phyloP scores from a whole-genome alignment of 2,797 vertebrate genomes.

The Tolypeutes matacus region DNA sequence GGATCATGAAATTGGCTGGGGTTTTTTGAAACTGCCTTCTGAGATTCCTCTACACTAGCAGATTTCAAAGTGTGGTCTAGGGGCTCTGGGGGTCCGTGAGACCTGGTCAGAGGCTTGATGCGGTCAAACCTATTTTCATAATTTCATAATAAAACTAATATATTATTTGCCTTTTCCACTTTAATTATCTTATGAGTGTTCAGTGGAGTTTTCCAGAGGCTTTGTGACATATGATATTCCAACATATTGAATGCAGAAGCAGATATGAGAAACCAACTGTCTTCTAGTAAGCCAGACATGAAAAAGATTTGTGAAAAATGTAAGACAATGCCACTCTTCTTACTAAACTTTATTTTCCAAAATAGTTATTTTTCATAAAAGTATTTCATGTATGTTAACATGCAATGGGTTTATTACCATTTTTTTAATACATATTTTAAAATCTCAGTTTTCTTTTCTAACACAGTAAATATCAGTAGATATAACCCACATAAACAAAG shows the following conservation, averaged over 20 bases:
- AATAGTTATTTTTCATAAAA: constrained; percentile 24
- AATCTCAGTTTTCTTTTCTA: neutral
- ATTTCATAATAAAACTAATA: neutral
- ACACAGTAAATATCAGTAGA: neutral
- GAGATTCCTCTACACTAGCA: neutral
- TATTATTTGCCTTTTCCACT: neutral
- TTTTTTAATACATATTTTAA: neutral
- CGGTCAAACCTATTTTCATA: neutral
- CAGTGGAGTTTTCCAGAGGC: constrained; percentile 45
- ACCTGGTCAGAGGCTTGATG: neutral
- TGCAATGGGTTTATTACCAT: neutral
- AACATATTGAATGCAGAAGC: constrained; percentile 36
- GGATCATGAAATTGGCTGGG: neutral
- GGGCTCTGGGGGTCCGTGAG: neutral
- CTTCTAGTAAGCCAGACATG: constrained; percentile 31
- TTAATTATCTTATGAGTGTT: neutral
- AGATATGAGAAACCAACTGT: neutral
- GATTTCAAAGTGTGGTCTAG: neutral
- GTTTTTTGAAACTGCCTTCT: constrained; percentile 10
- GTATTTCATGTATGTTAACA: neutral
- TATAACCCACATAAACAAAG: neutral
- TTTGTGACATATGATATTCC: neutral
- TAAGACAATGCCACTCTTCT: neutral
- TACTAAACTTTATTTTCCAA: constrained; percentile 15
- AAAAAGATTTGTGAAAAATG: constrained; percentile 17